Base-by-base conservation (phyloP, 2,888 invertebrate genomes). In the Synanthedon myopaeformis region DNA sequence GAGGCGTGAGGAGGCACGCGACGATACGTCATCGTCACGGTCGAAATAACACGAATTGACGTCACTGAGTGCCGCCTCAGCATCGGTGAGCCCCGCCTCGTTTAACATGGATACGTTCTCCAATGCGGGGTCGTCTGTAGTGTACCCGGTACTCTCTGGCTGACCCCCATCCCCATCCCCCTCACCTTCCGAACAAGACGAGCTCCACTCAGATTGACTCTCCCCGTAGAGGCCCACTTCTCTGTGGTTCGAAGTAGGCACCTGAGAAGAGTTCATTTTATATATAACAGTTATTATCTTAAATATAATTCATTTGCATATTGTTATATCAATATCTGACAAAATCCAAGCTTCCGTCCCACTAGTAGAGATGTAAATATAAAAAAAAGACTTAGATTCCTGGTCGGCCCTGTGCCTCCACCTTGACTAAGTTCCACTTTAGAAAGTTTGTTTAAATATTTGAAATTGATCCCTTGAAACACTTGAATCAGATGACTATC, bases 51-150 rank as follows among this genome's bases (percentile, higher is more conserved):
- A 92, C 8, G 94, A 94, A 82, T 95, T 95, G 52, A 95, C 94
- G 80, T 95, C 95, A 66, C 95, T 95, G 56, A 95, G 88, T 28
- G 95, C 95, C 56, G 94, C 95, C 88, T 96, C 95, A 10, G 94
- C 95, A 82, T 95, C 95, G 1, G 95, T 95, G 50, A 95, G 89
- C 8, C 95, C 95, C 17, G 94, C 93, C 79, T 95, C 95, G 80
- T 95, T 94, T 14, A 95, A 79, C 89, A 95, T 91, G 48, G 95
- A 95, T 52, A 94, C 91, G 79, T 95, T 95, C 79, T 95, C 95
- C 11, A 95, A 85, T 13, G 94, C 94, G 1, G 94, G 94, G 79
- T 95, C 95, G 79, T 95, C 95, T 0, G 94, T 95, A n/a, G 93
- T 94, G 73, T 95, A 95, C 28, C 94, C 94, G 1, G 94, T 93